phyloP scores from a whole-genome alignment of 2,888 invertebrate species.

The Chromoteleia sp. region DNA sequence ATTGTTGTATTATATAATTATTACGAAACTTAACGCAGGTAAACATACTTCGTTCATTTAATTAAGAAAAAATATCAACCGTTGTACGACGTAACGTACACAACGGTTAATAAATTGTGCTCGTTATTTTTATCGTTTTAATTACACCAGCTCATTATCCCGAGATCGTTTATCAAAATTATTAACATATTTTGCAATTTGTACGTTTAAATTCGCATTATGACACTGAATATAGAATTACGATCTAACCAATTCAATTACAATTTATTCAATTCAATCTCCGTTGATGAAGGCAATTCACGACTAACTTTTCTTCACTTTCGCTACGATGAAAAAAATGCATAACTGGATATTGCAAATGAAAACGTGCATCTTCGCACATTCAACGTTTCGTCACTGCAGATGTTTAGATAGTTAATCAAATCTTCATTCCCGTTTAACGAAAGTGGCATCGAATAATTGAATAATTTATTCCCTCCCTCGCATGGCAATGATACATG shows the following conservation, averaged over 20 bases:
- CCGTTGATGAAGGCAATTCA: slow-evolving; percentile 32
- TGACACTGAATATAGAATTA: slow-evolving; percentile 10
- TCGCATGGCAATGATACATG: slow-evolving; percentile 66
- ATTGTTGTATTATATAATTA: slow-evolving; percentile 7
- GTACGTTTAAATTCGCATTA: slow-evolving; percentile 4
- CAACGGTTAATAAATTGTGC: slow-evolving; percentile 14
- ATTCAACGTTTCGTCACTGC: slow-evolving; percentile 53
- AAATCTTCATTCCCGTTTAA: slow-evolving; percentile 57
- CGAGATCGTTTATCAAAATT: neutral
- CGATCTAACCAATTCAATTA: slow-evolving; percentile 17
- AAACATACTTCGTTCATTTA: neutral
- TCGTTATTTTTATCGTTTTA: slow-evolving; percentile 9
- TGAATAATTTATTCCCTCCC: slow-evolving; percentile 69
- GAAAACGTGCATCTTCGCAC: slow-evolving; percentile 29
- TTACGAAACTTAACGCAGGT: neutral
- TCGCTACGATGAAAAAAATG: slow-evolving; percentile 23
- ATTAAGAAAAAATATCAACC: slow-evolving; percentile 1
- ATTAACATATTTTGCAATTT: slow-evolving; percentile 21
- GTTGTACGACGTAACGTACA: neutral
- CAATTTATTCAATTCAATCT: slow-evolving; percentile 27
- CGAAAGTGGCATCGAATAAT: slow-evolving; percentile 70
- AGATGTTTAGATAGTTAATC: slow-evolving; percentile 54
- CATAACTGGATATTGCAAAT: slow-evolving; percentile 26
- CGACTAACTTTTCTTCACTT: slow-evolving; percentile 26
- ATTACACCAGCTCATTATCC: slow-evolving; percentile 6